These are phyloP conservation scores for Amphipoea oculea DNA, from an alignment of 2,888 invertebrate genomes.

Conservation along the genomic window DNA sequence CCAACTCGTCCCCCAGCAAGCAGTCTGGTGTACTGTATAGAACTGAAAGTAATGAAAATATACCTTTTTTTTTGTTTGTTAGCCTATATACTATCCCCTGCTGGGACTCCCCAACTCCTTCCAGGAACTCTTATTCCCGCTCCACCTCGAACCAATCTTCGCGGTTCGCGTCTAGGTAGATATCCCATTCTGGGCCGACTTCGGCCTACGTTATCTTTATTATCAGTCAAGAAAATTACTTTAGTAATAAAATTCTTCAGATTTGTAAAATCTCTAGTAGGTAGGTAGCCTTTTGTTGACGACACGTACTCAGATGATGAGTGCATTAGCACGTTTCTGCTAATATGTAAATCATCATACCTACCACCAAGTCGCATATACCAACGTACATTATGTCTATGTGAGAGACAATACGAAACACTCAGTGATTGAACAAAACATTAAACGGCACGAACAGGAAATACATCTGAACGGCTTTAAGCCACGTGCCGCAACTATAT, in stretches of 20 bases:
- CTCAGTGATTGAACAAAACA: slow-evolving; percentile 40
- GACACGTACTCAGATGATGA: background rate
- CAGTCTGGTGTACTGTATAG: background rate
- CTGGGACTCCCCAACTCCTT: background rate
- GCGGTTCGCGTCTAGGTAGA: no score
- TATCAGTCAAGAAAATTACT: background rate
- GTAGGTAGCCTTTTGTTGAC: background rate
- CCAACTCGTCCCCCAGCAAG: background rate
- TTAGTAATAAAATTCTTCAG: background rate
- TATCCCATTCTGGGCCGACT: no score
- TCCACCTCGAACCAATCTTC: background rate
- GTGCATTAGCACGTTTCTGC: slow-evolving; percentile 15
- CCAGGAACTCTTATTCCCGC: background rate
- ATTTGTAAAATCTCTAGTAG: background rate
- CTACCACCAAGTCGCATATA: background rate
- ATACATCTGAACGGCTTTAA: slow-evolving; percentile 11
- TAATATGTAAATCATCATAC: slow-evolving; percentile 1
- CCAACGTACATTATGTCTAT: background rate
- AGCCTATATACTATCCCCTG: background rate
- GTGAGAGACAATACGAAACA: slow-evolving; percentile 19
- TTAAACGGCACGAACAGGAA: slow-evolving; percentile 55
- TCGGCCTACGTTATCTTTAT: background rate
- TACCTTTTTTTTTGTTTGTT: background rate
- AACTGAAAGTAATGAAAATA: background rate
- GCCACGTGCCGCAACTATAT: slow-evolving; percentile 32